phyloP scores from a whole-genome alignment of 2,797 vertebrate genomes.

The Aulostomus chinensis region DNA sequence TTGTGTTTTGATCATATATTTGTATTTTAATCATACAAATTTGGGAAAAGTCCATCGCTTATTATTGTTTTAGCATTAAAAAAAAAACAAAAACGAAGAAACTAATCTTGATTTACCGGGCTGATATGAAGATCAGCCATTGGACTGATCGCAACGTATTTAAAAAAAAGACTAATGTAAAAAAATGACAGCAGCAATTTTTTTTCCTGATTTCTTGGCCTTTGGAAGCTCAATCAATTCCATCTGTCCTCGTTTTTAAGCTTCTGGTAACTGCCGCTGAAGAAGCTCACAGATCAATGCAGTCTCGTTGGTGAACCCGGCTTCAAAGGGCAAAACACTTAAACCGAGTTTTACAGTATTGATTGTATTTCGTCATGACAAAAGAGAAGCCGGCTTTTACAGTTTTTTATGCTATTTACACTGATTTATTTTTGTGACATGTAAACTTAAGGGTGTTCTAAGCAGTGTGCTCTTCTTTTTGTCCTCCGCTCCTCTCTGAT shows the following conservation, averaged over 20 bases:
- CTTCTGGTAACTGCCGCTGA: slow-evolving; percentile 5
- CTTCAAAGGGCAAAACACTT: slow-evolving; percentile 41
- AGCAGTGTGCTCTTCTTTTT: no score
- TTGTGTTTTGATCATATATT: no score
- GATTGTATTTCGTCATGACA: slow-evolving; percentile 16
- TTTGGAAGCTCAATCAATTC: slow-evolving; percentile 17
- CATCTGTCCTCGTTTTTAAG: not conserved
- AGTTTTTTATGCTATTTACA: not conserved
- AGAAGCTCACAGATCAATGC: slow-evolving; percentile 9
- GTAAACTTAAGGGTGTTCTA: not conserved
- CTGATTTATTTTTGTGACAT: slow-evolving; percentile 1
- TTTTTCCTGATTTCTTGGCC: slow-evolving; percentile 11
- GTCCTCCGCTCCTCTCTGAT: no score
- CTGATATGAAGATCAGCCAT: no score
- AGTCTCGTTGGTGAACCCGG: no score
- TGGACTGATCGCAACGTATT: no score
- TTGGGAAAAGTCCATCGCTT: no score
- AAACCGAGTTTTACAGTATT: not conserved
- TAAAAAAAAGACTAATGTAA: no score
- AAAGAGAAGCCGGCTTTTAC: not conserved
- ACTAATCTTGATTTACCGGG: no score
- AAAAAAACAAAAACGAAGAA: no score
- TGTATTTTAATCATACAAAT: no score
- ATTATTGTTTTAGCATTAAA: no score
- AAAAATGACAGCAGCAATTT: not conserved